Evolutionary conservation across 2,888 invertebrate species (phyloP), one percentile per base, ranked within the genome.

Genomic region (Thelaira solivaga): DNA sequence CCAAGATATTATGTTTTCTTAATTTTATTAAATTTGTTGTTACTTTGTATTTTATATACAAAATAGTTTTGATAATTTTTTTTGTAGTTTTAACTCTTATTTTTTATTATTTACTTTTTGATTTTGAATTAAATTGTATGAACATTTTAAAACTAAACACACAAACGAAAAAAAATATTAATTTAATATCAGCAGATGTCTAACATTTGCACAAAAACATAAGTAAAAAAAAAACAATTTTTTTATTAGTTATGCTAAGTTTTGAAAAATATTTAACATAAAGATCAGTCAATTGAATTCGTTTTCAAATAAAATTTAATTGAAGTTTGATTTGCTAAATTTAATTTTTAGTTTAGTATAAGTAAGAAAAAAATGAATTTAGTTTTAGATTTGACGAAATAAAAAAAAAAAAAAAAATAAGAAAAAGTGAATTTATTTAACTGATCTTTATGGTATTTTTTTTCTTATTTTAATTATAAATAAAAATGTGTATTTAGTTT

Each of bases 401-500:
- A 47, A n/a, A 47, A 47, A 64, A 36, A 24, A 1, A 34, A 16
- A 47, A n/a, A 47, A 7, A 47, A 26, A 41, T 22, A 24, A 22
- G 13, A 10, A 53, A 53, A n/a, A 36, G 45, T 45, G 36, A 67
- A 47, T 53, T 75, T 47, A 61, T 61, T 53, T 31, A 43, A 43
- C 43, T 47, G 53, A 55, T 45, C 74, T 55, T 53, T 75, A 18
- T 45, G 74, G 10, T 22, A 55, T 47, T 31, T 31, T 51, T n/a
- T n/a, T 61, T 69, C 47, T 61, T 65, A 18, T 68, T 71, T 74
- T 73, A 77, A 59, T 64, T 64, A 61, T 74, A 59, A 73, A 72
- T 36, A 59, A 57, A 73, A 49, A 65, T 74, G 64, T 78, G 69
- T 75, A 78, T 78, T 74, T 78, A 78, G 69, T 71, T 78, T 74